Percentiles rank a stretch among this genome's conserved stretches.
Conservation (phyloP, 1,140 invertebrate genomes). For the Panagrolaimus sp. region DNA sequence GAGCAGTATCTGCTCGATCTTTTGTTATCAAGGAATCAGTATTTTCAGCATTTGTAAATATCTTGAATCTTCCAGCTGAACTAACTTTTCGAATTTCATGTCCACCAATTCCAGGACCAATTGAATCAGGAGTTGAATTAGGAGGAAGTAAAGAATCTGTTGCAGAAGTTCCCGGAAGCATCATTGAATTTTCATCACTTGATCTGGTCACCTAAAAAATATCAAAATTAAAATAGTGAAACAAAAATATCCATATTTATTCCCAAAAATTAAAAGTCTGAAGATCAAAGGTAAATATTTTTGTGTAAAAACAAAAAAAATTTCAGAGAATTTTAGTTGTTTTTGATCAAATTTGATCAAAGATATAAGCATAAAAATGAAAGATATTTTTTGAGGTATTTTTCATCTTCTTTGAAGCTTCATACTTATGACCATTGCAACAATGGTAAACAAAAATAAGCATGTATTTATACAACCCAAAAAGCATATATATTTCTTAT, state of each 20-base stretch:
- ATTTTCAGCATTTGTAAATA: background rate
- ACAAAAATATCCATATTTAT: background rate
- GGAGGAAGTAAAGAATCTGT: background rate
- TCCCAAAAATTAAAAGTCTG: background rate
- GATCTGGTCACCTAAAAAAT: slow-evolving; percentile 16
- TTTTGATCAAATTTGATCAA: too few species aligned
- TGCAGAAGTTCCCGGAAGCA: background rate
- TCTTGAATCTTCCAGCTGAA: slow-evolving; percentile 16
- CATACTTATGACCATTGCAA: background rate
- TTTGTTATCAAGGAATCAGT: background rate
- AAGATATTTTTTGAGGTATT: too few species aligned
- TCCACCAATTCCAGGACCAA: background rate
- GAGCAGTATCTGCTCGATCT: background rate
- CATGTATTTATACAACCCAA: too few species aligned
- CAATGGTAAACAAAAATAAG: background rate
- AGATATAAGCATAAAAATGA: too few species aligned
- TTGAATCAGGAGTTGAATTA: background rate
- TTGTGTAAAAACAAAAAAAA: background rate
- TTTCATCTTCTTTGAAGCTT: too few species aligned
- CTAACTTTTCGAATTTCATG: background rate
- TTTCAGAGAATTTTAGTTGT: background rate
- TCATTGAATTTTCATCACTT: background rate
- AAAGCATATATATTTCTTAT: too few species aligned
- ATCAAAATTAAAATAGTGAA: background rate
- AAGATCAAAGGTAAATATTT: background rate